Conservation (phyloP, 2,113 vertebrate species). For the Paratilapia polleni region DNA sequence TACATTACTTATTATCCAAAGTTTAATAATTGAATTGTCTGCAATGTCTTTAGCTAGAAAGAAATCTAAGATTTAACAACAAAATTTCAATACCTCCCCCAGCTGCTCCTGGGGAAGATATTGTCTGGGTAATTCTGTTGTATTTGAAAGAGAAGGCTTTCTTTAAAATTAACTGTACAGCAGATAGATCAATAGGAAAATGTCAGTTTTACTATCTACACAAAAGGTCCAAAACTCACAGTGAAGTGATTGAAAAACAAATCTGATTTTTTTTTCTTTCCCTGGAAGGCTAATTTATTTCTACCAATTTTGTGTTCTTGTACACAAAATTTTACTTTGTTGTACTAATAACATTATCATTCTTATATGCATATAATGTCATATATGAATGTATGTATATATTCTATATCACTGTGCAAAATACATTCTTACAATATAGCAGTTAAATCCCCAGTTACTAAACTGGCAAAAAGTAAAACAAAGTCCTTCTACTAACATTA, state of each 20-base stretch:
- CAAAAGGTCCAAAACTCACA: neutral
- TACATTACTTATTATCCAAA: conserved; percentile 54
- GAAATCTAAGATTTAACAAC: conserved; percentile 8
- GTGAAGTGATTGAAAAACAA: neutral
- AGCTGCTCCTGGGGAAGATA: neutral
- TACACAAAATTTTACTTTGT: neutral
- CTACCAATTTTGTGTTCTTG: neutral
- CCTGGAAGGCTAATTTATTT: conserved; percentile 30
- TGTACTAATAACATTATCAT: too few relatives aligned
- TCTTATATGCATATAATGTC: too few relatives aligned
- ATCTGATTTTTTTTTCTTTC: neutral
- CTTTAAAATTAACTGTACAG: neutral
- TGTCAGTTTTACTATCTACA: neutral
- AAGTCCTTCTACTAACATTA: neutral
- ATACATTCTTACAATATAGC: too few relatives aligned
- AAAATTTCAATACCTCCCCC: neutral
- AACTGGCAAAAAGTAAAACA: neutral
- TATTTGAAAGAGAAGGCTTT: neutral
- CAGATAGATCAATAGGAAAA: neutral
- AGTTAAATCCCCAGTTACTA: neutral
- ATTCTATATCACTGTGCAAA: too few relatives aligned
- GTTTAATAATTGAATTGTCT: conserved; percentile 46
- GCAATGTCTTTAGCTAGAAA: conserved; percentile 28
- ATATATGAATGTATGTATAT: too few relatives aligned
- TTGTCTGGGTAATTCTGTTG: neutral